Percentiles rank a stretch among this genome's conserved stretches.
phyloP scores from a whole-genome alignment of 2,888 invertebrate species.

The Eueremaeus valkanovi region DNA sequence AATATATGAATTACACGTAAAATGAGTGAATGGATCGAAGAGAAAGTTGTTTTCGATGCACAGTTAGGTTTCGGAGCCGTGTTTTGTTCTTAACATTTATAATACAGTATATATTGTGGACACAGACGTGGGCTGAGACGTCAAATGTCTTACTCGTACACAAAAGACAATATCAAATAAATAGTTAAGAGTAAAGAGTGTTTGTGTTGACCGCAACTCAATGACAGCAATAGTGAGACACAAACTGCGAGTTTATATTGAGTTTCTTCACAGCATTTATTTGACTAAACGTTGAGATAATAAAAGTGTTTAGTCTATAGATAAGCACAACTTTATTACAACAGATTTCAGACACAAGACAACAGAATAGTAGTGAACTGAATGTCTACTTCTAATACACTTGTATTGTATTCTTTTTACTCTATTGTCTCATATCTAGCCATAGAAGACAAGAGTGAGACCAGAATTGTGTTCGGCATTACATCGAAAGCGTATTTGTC shows the following conservation, averaged over 20 bases:
- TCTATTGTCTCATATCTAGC: slow-evolving; percentile 5
- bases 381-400: no score
- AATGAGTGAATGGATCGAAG: background rate
- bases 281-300: slow-evolving; percentile 14
- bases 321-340: background rate
- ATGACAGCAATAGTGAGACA: background rate
- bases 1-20: background rate
- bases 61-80: background rate
- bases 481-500: slow-evolving; percentile 23
- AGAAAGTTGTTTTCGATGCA: background rate
- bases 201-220: background rate
- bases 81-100: background rate
- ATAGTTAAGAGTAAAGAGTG: no score
- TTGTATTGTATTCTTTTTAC: no score
- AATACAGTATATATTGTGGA: slow-evolving; percentile 15
- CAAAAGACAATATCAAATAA: background rate
- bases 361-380: no score
- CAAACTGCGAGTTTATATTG: slow-evolving; percentile 2
- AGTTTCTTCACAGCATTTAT: slow-evolving; percentile 18
- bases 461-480: slow-evolving; percentile 7
- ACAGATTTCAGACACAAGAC: background rate
- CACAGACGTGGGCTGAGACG: no score
- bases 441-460: no score
- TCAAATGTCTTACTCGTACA: background rate
- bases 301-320: slow-evolving; percentile 16